These are phyloP conservation scores for Liodrosophila aerea DNA, from an alignment of 2,888 invertebrate genomes.

Conservation along the genomic window DNA sequence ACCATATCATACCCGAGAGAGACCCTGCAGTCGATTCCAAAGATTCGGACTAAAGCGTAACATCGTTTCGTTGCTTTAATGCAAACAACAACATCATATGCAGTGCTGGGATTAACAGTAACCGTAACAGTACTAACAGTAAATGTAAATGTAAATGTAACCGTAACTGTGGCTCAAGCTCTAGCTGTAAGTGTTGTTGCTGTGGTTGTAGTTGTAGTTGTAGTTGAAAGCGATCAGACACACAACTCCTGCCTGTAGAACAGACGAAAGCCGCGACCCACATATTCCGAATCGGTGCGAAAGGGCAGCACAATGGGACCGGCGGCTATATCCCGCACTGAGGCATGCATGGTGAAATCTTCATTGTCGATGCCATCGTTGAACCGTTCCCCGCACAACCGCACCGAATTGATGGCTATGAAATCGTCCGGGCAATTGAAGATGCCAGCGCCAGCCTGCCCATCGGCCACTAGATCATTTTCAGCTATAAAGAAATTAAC, in stretches of 20 bases:
- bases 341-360: conserved; percentile 87
- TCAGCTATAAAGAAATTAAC: conserved; percentile 83
- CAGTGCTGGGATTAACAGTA: conserved; percentile 23
- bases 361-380: conserved; percentile 85
- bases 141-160: conserved; percentile 24
- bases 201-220: no score
- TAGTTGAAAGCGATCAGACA: conserved; percentile 51
- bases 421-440: conserved; percentile 90
- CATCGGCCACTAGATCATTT: conserved; percentile 85
- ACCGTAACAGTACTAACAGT: conserved; percentile 28
- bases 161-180: conserved; percentile 16
- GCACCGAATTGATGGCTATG: conserved; percentile 86
- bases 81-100: conserved; percentile 50
- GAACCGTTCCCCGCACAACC: conserved; percentile 88
- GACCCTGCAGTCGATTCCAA: conserved; percentile 53
- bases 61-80: conserved; percentile 50
- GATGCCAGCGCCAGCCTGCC: conserved; percentile 89
- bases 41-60: conserved; percentile 57
- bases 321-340: conserved; percentile 87
- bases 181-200: conserved; percentile 12
- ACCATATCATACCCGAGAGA: no score
- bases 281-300: conserved; percentile 86
- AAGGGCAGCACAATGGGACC: conserved; percentile 89
- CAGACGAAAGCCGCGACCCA: conserved; percentile 88
- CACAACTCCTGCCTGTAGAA: conserved; percentile 88